Base-by-base conservation (phyloP, 1,140 invertebrate species). In the Galleria mellonella region DNA sequence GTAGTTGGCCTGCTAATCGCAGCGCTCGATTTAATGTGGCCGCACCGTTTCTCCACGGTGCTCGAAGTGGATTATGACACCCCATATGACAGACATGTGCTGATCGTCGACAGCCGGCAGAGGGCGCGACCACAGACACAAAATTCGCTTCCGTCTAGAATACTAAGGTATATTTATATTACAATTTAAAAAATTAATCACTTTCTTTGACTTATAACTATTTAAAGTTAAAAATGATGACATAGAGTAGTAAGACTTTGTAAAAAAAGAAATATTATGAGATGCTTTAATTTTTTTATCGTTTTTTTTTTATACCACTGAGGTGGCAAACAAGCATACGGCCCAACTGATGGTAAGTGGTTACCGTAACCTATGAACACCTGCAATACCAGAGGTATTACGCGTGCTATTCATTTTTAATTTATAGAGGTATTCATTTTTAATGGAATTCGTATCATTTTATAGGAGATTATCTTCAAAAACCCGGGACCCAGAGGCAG, bases 61-160 rank as follows among this genome's bases (percentile, higher is more conserved):
- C 79, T 98, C 31, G 96, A 98, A 73, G 94, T 98, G 9, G 95
- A 98, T 79, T 97, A 97, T 69, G 96, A 96, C 66, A 97, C 96
- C 0, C 96, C 96, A 0, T 97, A 97, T 55, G 95, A 97, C 73
- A 87, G 95, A 27, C 95, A 97, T 72, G 94, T 96, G 11, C 96
- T 97, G 12, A 94, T 97, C 36, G 94, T 96, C 60, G 95, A 96
- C 72, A 96, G 94, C 57, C 91, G 93, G 60, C 92, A 94, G 45
- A 54, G 75, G 30, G 78, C 78, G 9, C 55, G 76, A 9, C 82
- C 76, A 9, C 76, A 78, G 36, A 55, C 60, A 8, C 78, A 83
- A 36, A 57, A 47, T 13, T 83, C 81, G 0, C 47, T 84, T 41
- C 81, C 77, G 37, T 72, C 69, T 51, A 73, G 81, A 47, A 84